Percentiles rank a stretch among this genome's conserved stretches.
Conservation (phyloP, 2,797 vertebrate species). For the Benthosema pterotum region DNA sequence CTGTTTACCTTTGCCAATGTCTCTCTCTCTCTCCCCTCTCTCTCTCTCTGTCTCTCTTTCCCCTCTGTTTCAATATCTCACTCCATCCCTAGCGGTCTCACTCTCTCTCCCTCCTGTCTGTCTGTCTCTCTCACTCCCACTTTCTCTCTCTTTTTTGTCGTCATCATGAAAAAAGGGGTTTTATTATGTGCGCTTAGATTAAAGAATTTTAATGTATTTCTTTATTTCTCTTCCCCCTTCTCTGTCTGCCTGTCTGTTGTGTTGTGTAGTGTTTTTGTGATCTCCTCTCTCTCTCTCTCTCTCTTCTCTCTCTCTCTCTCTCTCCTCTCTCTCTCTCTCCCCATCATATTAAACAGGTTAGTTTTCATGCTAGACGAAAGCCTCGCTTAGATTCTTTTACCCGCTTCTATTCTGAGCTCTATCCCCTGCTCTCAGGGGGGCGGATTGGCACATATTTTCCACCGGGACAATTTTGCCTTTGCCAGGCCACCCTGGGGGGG, state of each 20-base stretch:
- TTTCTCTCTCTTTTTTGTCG: not conserved
- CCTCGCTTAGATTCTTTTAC: slow-evolving; percentile 1
- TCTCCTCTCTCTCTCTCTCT: too few relatives aligned
- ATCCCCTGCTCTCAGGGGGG: too few relatives aligned
- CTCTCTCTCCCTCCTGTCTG: not conserved
- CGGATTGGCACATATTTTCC: too few relatives aligned
- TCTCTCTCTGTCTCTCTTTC: not conserved
- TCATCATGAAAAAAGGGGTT: not conserved
- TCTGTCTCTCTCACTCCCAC: not conserved
- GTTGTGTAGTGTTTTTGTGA: too few relatives aligned
- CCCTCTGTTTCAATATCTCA: not conserved
- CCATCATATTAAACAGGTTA: slow-evolving; percentile 34
- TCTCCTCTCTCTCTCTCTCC: not conserved
- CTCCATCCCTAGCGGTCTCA: not conserved
- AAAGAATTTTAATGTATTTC: not conserved
- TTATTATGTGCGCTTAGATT: too few relatives aligned
- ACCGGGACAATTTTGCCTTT: too few relatives aligned
- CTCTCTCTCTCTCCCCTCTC: slow-evolving; percentile 4
- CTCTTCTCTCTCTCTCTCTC: not conserved
- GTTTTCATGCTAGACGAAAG: slow-evolving; percentile 38
- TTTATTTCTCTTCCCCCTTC: not conserved
- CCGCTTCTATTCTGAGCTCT: not conserved
- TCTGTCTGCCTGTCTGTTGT: too few relatives aligned
- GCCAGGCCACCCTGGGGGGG: too few relatives aligned
- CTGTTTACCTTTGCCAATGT: slow-evolving; percentile 17